Percentiles rank a stretch among this genome's conserved stretches.
phyloP scores from a whole-genome alignment of 1,140 invertebrate genomes.

The Aphidius gifuensis region DNA sequence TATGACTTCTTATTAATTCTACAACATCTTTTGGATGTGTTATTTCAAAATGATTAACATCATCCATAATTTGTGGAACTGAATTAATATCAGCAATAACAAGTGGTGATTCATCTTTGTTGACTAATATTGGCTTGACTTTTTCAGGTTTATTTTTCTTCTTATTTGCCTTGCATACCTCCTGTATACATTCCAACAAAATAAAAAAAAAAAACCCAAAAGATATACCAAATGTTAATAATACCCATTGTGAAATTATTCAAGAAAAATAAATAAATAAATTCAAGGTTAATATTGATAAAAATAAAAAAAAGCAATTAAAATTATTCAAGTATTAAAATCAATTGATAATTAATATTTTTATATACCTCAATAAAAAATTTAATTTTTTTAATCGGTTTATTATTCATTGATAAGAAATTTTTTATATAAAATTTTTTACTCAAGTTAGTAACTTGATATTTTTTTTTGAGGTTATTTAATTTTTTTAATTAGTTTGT shows the following conservation, averaged over 20 bases:
- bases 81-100: constrained; percentile 39
- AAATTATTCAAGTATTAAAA: neutral
- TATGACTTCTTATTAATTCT: constrained; percentile 59
- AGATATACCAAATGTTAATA: constrained; percentile 17
- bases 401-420: neutral
- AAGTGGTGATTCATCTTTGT: constrained; percentile 61
- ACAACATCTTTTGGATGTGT: constrained; percentile 78
- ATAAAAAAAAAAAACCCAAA: constrained; percentile 9
- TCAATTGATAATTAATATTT: constrained; percentile 21
- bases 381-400: neutral
- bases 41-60: constrained; percentile 72
- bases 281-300: constrained; percentile 20
- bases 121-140: constrained; percentile 63
- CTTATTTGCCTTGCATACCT: constrained; percentile 47
- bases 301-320: constrained; percentile 27
- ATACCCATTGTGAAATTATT: neutral
- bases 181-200: constrained; percentile 35
- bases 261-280: neutral
- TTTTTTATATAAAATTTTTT: too few relatives aligned
- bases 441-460: too few relatives aligned
- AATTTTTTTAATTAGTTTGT: too few relatives aligned
- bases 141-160: constrained; percentile 58
- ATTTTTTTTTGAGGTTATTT: too few relatives aligned
- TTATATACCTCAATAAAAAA: constrained; percentile 1
- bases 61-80: constrained; percentile 37